These are phyloP conservation scores for Lymantria dispar DNA, from an alignment of 2,888 invertebrate genomes.

Conservation along the genomic window DNA sequence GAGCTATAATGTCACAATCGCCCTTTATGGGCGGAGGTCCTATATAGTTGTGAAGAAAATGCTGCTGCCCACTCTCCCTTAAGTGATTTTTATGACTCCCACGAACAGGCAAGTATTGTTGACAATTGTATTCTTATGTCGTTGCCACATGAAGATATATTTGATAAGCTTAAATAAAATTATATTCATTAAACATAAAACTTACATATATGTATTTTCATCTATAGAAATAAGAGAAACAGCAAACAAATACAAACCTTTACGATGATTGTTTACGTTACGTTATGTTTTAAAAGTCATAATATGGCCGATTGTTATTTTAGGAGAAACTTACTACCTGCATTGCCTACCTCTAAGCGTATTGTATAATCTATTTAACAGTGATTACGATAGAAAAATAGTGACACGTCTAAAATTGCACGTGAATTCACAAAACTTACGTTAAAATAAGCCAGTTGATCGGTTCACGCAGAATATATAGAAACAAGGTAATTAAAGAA, in stretches of 20 bases:
- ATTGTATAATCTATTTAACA: neutral
- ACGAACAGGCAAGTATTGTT: too few relatives aligned
- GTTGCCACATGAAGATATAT: too few relatives aligned
- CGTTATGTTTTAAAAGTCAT: neutral
- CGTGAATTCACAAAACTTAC: neutral
- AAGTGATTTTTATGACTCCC: too few relatives aligned
- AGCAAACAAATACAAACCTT: slow-evolving; percentile 1
- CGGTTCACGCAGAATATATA: neutral
- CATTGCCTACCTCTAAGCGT: slow-evolving; percentile 8
- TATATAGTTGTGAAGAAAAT: too few relatives aligned
- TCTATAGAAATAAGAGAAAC: neutral
- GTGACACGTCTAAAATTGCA: slow-evolving; percentile 13
- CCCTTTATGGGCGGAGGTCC: too few relatives aligned
- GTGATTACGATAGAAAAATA: slow-evolving; percentile 8
- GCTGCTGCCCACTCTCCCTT: too few relatives aligned
- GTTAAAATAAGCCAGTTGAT: neutral
- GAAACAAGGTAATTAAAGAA: slow-evolving; percentile 3
- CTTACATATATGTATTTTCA: neutral
- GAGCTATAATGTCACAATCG: too few relatives aligned
- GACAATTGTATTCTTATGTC: too few relatives aligned
- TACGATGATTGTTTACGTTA: neutral
- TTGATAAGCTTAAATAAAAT: too few relatives aligned
- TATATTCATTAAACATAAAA: neutral
- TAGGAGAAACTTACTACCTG: slow-evolving; percentile 26
- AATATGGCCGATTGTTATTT: slow-evolving; percentile 17